These are phyloP conservation scores for Mobula birostris DNA, from an alignment of 2,113 vertebrate genomes.

Conservation along the genomic window DNA sequence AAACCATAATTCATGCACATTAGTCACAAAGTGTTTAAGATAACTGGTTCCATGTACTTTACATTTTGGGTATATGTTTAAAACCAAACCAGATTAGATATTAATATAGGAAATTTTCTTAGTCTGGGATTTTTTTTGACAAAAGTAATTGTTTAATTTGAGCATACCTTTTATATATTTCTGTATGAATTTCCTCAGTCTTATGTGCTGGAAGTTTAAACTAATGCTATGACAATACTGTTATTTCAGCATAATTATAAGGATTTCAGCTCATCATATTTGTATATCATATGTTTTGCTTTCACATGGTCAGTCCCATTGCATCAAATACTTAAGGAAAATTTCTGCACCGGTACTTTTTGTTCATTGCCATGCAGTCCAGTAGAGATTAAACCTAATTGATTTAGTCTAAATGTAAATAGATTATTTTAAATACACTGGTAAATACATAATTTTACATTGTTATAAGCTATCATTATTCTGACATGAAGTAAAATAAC, in stretches of 20 bases:
- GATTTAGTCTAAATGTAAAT: neutral
- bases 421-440: neutral
- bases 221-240: neutral
- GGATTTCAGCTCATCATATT: neutral
- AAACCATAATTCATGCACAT: neutral
- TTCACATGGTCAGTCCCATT: neutral
- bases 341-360: neutral
- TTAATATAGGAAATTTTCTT: neutral
- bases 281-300: neutral
- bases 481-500: neutral
- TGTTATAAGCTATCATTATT: neutral
- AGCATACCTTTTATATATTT: neutral
- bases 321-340: neutral
- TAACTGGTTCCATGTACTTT: neutral
- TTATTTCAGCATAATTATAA: too few species aligned
- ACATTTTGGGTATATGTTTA: neutral
- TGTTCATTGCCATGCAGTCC: neutral
- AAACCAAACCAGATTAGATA: neutral
- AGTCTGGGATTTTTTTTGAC: neutral
- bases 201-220: neutral
- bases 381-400: neutral
- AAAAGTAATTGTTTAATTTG: neutral
- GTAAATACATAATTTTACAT: neutral
- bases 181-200: neutral
- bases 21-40: neutral